These are phyloP conservation scores for Neomorphus geoffroyi DNA, from an alignment of 2,797 vertebrate genomes.

Conservation along the genomic window DNA sequence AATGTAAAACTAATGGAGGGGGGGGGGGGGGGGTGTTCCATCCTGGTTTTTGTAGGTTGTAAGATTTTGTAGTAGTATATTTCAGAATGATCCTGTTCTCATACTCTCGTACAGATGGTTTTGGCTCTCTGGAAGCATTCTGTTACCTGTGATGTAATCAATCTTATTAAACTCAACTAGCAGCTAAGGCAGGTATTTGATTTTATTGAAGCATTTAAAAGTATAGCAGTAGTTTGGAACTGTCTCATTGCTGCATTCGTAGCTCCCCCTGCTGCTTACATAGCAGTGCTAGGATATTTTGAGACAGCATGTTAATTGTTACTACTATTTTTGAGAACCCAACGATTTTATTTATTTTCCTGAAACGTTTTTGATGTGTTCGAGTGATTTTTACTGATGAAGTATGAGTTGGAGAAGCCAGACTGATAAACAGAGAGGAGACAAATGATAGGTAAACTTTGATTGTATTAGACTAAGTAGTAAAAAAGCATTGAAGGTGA, in stretches of 20 bases:
- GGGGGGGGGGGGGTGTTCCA: background rate
- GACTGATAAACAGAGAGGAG: background rate
- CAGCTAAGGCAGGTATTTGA: background rate
- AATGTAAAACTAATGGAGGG: background rate
- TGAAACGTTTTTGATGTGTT: background rate
- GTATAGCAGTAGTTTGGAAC: background rate
- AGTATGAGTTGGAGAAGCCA: background rate
- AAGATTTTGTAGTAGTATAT: background rate
- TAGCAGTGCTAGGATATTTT: background rate
- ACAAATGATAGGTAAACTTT: background rate
- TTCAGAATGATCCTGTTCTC: background rate
- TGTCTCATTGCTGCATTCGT: background rate
- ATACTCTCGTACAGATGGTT: background rate
- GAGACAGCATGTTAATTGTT: background rate
- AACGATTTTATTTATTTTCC: background rate
- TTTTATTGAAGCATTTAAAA: background rate
- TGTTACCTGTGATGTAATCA: background rate
- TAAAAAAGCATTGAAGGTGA: background rate
- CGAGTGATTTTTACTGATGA: background rate
- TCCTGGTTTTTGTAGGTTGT: background rate
- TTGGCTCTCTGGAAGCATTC: background rate
- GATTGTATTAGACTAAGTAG: background rate
- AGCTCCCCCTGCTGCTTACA: conserved; percentile 62
- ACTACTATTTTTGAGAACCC: background rate
- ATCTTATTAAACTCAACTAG: background rate